Conservation (phyloP, 2,113 vertebrate species). For the Lonchura striata region DNA sequence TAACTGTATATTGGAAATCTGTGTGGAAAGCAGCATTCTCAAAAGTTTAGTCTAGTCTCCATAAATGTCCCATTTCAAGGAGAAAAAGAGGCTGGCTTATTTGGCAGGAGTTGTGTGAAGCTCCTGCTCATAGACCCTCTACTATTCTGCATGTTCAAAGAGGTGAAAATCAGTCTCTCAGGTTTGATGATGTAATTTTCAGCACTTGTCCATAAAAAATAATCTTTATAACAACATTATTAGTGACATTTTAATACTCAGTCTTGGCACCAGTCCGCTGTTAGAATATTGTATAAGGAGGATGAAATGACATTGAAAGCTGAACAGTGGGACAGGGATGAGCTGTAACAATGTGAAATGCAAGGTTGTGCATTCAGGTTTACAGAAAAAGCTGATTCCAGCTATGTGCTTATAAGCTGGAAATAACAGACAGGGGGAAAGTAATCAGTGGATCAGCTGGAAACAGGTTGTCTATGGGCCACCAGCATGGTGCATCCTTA, state of each 20-base stretch:
- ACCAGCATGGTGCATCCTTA: neutral
- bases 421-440: neutral
- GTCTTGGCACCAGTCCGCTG: neutral
- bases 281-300: neutral
- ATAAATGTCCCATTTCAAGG: neutral
- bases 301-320: neutral
- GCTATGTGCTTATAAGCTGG: neutral
- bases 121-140: neutral
- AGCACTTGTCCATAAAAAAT: neutral
- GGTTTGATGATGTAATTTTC: neutral
- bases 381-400: neutral
- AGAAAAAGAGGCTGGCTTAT: neutral
- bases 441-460: constrained; percentile 29
- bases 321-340: neutral
- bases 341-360: neutral
- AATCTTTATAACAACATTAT: neutral
- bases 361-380: neutral
- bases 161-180: neutral
- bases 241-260: neutral
- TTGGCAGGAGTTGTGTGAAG: neutral
- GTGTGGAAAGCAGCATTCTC: neutral
- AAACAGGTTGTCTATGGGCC: neutral
- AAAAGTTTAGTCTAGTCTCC: neutral
- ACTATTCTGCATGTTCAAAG: neutral
- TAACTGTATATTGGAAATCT: neutral